Base-by-base conservation (phyloP, 37 sponge, comb jelly and placozoan species). In the Dysidea cf. avara region DNA sequence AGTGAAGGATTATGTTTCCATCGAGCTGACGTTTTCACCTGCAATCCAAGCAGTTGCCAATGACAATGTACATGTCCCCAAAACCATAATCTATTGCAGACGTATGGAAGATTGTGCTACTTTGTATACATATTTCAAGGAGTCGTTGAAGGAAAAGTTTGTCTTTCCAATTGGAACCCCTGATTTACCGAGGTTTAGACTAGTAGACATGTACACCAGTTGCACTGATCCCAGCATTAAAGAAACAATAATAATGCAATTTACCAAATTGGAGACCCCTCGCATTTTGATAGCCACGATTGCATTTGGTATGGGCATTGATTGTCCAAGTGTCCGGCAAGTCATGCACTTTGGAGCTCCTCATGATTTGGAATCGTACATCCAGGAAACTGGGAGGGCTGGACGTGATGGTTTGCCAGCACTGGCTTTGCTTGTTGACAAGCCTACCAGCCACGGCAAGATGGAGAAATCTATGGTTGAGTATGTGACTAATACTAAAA, bases 321-420 rank as follows among this genome's bases (percentile, higher is more conserved):
- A 81, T 64, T 79, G 71, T 61, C 69, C 80, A 29, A 62, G 69
- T 38, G 32, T 72, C 12, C 63, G 74, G 12, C 50, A 30, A 72
- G 33, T 81, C 30, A 43, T 81, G 38, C 74, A 81, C 39, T 64
- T 56, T 57, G 81, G 81, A 20, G 25, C 43, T 11, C 74, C 81
- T 43, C 17, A 47, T 34, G 39, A 56, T 20, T 17, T 79, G 81
- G n/a, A n/a, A n/a, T n/a, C n/a, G n/a, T n/a, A n/a, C n/a, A n/a
- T n/a, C n/a, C n/a, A n/a, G n/a, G n/a, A 81, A 33, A 72, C 81
- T 21, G 81, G 81, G 20, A 17, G 74, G 30, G 34, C 57, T 39
- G 81, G 81, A 40, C 36, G 81, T 17, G 81, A 81, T 81, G 81
- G 81, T n/a, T n/a, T n/a, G n/a, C n/a, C n/a, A n/a, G n/a, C n/a